phyloP scores from a whole-genome alignment of 2,888 invertebrate genomes.

The Malachius bipustulatus region DNA sequence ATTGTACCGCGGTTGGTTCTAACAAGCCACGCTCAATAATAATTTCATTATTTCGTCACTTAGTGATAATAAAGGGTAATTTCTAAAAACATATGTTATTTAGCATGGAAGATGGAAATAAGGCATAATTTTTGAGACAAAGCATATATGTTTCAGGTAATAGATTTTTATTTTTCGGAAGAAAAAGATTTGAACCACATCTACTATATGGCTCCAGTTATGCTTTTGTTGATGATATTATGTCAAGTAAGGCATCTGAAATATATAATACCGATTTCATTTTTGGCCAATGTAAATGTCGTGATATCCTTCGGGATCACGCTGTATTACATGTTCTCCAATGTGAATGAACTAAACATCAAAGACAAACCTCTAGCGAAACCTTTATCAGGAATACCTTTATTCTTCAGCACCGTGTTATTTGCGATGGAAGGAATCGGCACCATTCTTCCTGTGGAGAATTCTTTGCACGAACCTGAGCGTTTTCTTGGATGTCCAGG shows the following conservation, averaged over 20 bases:
- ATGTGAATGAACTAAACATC: conserved; percentile 28
- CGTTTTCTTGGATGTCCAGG: conserved; percentile 74
- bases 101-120: too few species aligned
- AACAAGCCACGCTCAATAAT: too few species aligned
- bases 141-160: conserved; percentile 47
- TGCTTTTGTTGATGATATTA: conserved; percentile 58
- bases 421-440: conserved; percentile 98
- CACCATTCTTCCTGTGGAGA: conserved; percentile 90
- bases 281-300: conserved; percentile 74
- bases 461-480: conserved; percentile 70
- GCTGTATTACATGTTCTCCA: conserved; percentile 67
- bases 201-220: conserved; percentile 53
- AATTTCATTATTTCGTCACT: too few species aligned
- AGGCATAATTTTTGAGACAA: too few species aligned
- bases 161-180: conserved; percentile 48
- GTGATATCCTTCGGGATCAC: conserved; percentile 63
- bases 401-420: conserved; percentile 90
- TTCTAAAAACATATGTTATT: too few species aligned
- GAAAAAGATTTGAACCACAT: conserved; percentile 34
- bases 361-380: conserved; percentile 39
- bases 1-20: too few species aligned
- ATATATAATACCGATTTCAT: conserved; percentile 79
- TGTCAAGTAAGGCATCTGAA: conserved; percentile 68
- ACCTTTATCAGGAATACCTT: conserved; percentile 45
- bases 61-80: too few species aligned